Evolutionary conservation across 2,888 invertebrate species (phyloP), one percentile per base, ranked within the genome.

Genomic region (Lepidocyrtinus sp.): DNA sequence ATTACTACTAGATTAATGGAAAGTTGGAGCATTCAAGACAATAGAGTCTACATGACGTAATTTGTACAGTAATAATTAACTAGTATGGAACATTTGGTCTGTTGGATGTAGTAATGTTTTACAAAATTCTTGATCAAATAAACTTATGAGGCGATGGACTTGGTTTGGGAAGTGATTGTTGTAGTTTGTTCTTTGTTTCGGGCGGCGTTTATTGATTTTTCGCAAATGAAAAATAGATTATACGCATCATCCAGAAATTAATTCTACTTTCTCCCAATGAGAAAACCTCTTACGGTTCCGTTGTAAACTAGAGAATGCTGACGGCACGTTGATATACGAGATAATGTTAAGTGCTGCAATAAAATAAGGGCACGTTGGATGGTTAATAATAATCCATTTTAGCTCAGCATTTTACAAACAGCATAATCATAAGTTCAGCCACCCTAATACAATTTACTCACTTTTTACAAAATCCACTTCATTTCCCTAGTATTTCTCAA

Each of bases 391-490:
- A 59, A 71, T 71, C 71, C 26, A 71, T 62, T 55, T 21, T 62
- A 62, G 71, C 26, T n/a, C 55, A n/a, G 55, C 55, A n/a, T 55
- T 55, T 55, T 9, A 15, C 7, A n/a, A 55, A 55, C n/a, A 55
- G 17, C 55, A 55, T 55, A 55, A 55, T 55, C 64, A 50, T 64
- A 64, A 46, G 64, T 64, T 73, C 63, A 63, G 27, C 71, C 71
- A 61, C 22, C 24, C 24, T 62, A 22, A 9, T 62, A 62, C 9
- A 62, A 19, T 62, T 24, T 24, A 62, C 21, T 24, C 21, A 62
- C 62, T 62, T 64, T 64, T n/a, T n/a, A 55, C 55, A 55, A 72
- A 81, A 81, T 25, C 81, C 81, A 75, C 81, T 81, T 81, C 81
- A 81, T 81, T 81, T 81, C 72, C 75, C 81, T 72, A 59, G 64